phyloP scores from a whole-genome alignment of 2,113 vertebrate genomes.

The Silurus glanis region DNA sequence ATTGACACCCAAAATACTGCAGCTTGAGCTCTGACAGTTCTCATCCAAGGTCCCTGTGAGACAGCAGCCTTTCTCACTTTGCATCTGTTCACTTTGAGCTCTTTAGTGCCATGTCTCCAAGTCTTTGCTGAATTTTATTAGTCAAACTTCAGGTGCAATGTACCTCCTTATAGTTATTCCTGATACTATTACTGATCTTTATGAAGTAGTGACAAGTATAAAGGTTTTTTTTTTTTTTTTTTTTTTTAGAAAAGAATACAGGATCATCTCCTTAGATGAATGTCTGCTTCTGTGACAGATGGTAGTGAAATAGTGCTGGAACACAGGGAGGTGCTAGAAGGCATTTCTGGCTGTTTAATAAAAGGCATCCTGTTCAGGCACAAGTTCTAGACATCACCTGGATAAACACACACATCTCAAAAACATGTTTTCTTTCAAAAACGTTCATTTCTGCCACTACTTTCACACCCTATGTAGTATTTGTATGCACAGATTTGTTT shows the following conservation, averaged over 20 bases:
- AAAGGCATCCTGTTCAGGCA: neutral
- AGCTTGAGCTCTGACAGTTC: conserved; percentile 74
- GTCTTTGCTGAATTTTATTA: neutral
- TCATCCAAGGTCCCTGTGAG: conserved; percentile 79
- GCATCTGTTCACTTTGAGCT: neutral
- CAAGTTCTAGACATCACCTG: neutral
- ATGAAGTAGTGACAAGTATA: neutral
- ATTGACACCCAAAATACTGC: conserved; percentile 80
- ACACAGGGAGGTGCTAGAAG: neutral
- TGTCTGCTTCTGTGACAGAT: neutral
- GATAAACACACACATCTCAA: neutral
- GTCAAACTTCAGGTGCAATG: neutral
- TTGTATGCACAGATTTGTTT: neutral
- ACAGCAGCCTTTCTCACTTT: conserved; percentile 7
- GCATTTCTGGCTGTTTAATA: neutral
- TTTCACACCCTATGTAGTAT: neutral
- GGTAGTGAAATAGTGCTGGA: neutral
- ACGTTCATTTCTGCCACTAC: neutral
- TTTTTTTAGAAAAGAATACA: neutral
- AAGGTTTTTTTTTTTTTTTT: neutral
- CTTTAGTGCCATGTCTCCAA: neutral
- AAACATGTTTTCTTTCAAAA: neutral
- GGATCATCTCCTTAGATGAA: neutral
- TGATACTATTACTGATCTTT: neutral
- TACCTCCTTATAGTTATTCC: neutral